phyloP scores from a whole-genome alignment of 2,113 vertebrate species.

The Upupa epops region DNA sequence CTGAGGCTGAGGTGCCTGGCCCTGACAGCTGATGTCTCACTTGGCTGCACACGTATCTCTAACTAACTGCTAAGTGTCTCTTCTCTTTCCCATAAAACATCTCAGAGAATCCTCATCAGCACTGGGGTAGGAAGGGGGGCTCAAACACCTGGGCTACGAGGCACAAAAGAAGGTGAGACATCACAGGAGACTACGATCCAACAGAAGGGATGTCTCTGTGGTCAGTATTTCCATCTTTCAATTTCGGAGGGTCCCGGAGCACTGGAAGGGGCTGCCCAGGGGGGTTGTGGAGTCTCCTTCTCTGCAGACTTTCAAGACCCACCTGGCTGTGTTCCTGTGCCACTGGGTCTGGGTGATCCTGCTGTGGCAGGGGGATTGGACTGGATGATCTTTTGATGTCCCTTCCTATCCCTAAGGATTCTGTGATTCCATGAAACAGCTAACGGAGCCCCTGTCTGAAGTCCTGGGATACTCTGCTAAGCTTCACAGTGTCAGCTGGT shows the following conservation, averaged over 20 bases:
- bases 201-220: too few relatives aligned
- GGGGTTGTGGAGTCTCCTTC: too few relatives aligned
- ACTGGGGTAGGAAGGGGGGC: neutral
- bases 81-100: neutral
- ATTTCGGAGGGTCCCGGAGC: too few relatives aligned
- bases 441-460: slow-evolving; percentile 12
- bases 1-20: neutral
- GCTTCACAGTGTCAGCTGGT: neutral
- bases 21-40: neutral
- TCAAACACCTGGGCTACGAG: neutral
- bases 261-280: too few relatives aligned
- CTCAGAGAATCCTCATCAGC: neutral
- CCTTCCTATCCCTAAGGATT: too few relatives aligned
- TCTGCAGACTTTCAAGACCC: too few relatives aligned
- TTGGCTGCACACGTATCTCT: neutral
- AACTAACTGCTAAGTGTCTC: neutral
- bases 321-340: too few relatives aligned
- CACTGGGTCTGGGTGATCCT: too few relatives aligned
- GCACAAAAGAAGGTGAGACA: neutral
- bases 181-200: neutral
- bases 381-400: too few relatives aligned
- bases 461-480: neutral
- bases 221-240: neutral
- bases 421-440: too few relatives aligned
- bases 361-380: too few relatives aligned